A percentile compares a stretch with the other conserved stretches of the same genome.
These are phyloP conservation scores for Gasterosteus aculeatus DNA, from an alignment of 2,113 vertebrate genomes.

Conservation along the genomic window DNA sequence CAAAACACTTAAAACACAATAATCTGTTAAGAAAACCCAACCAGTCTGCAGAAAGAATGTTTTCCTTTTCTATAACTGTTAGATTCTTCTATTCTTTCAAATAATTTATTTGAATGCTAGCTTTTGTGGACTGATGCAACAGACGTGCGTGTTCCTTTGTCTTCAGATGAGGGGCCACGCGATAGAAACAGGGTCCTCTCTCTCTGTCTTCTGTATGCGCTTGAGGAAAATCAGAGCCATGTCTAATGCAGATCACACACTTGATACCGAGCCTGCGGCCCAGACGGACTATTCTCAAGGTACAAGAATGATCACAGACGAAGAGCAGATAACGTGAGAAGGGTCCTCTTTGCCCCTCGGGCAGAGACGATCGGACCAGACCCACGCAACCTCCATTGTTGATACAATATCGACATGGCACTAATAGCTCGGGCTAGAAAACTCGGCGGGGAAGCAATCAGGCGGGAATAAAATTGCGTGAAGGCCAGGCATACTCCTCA, in stretches of 20 bases:
- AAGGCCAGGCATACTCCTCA: constrained; percentile 37
- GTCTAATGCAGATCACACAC: constrained; percentile 5
- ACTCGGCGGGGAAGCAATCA: constrained; percentile 53
- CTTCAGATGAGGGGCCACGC: background rate
- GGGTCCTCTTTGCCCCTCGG: constrained; percentile 36
- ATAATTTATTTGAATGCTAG: constrained; percentile 34
- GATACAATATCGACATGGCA: constrained; percentile 75
- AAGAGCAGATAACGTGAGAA: constrained; percentile 43
- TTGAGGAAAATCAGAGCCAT: constrained; percentile 22
- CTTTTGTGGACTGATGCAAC: constrained; percentile 31
- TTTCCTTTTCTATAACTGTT: constrained; percentile 2
- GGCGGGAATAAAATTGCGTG: constrained; percentile 64
- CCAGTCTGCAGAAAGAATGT: background rate
- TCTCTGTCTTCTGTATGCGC: constrained; percentile 4
- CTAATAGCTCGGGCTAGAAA: constrained; percentile 61
- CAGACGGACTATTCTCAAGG: constrained; percentile 38
- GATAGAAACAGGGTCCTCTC: constrained; percentile 13
- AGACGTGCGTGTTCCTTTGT: background rate
- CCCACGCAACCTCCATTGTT: constrained; percentile 60
- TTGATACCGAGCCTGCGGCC: background rate
- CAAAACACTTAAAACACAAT: background rate
- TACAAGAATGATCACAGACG: constrained; percentile 37
- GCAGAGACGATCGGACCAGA: constrained; percentile 41
- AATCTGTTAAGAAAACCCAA: background rate
- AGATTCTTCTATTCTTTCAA: constrained; percentile 14